Conservation (phyloP, 2,113 vertebrate species). For the Ceyx melanurus region DNA sequence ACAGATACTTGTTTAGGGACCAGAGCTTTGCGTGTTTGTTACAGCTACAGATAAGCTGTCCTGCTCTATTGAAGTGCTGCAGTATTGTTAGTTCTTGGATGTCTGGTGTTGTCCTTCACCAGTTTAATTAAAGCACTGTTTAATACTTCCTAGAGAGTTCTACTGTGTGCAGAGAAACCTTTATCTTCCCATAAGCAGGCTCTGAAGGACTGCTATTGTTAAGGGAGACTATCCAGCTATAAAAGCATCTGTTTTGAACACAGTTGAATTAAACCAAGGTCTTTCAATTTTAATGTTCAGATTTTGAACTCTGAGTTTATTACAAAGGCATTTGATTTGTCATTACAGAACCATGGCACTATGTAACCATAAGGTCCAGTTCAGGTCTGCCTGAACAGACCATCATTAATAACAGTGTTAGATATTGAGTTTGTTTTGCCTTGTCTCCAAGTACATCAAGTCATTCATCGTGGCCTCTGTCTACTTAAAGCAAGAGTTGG, state of each 20-base stretch:
- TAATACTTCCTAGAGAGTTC: not conserved
- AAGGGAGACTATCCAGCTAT: not conserved
- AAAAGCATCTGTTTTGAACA: not conserved
- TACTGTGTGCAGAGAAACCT: not conserved
- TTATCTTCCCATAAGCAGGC: not conserved
- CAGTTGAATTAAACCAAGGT: not conserved
- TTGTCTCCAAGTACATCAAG: not conserved
- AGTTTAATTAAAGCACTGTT: not conserved
- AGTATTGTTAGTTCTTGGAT: not conserved
- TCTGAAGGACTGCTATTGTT: not conserved
- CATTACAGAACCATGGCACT: not conserved
- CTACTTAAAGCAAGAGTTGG: not conserved
- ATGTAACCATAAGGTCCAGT: not conserved
- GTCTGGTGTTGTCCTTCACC: accelerated
- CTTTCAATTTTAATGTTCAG: not conserved
- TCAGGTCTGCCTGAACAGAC: not conserved
- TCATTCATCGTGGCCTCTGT: not conserved
- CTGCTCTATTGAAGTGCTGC: not conserved
- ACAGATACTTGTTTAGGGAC: not conserved
- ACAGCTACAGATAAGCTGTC: not conserved
- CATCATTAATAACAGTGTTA: not conserved
- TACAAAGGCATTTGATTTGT: not conserved
- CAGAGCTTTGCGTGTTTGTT: not conserved
- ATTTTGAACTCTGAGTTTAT: not conserved
- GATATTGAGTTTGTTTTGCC: not conserved